A percentile compares a stretch with the other conserved stretches of the same genome.
Evolutionary conservation across 2,888 invertebrate species (phyloP).

Genomic region (Melinopterus prodromus): DNA sequence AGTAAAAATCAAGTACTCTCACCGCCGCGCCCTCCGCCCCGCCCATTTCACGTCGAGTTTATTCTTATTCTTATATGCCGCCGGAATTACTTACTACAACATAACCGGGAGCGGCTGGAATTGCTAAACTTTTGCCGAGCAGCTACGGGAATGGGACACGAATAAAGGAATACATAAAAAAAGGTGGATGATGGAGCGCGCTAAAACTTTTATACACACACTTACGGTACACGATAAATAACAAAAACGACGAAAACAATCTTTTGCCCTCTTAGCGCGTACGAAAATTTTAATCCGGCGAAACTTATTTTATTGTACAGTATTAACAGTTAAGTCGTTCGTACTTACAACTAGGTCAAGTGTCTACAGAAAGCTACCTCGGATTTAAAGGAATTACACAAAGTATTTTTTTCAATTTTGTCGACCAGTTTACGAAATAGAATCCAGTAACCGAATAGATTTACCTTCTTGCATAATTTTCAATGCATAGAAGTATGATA

Average conservation of each 20-base stretch:
- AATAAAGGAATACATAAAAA: not conserved
- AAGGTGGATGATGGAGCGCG: not conserved
- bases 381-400: too few relatives aligned
- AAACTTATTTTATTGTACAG: not conserved
- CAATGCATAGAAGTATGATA: too few relatives aligned
- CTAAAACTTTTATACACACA: not conserved
- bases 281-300: not conserved
- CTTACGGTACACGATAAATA: not conserved
- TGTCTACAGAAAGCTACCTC: too few relatives aligned
- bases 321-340: too few relatives aligned
- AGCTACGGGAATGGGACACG: not conserved
- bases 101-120: not conserved
- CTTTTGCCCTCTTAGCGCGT: not conserved
- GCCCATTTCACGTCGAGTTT: not conserved
- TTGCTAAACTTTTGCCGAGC: not conserved
- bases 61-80: not conserved
- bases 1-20: slow-evolving; percentile 4
- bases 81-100: not conserved
- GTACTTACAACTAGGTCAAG: too few relatives aligned
- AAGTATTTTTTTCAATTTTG: too few relatives aligned
- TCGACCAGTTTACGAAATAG: too few relatives aligned
- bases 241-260: not conserved
- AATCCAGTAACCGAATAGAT: too few relatives aligned
- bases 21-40: not conserved
- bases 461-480: too few relatives aligned